A percentile compares a stretch with the other conserved stretches of the same genome.
phyloP scores from a whole-genome alignment of 2,888 invertebrate species.

The Lacanobia wlatinum region DNA sequence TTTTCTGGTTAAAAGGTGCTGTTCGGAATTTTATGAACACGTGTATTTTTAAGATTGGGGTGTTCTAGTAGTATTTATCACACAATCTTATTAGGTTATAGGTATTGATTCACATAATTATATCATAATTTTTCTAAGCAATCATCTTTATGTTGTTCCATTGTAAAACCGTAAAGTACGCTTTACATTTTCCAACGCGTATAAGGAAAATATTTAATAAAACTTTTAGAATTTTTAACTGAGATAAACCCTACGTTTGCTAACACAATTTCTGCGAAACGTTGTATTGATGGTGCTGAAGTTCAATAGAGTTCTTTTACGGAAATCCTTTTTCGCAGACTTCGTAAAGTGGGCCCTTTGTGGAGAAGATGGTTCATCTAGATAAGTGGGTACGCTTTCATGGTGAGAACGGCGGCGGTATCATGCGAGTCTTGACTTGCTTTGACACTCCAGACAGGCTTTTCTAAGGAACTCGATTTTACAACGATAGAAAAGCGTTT shows the following conservation, averaged over 20 bases:
- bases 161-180: constrained; percentile 13
- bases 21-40: not conserved
- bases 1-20: not conserved
- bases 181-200: not conserved
- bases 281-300: constrained; percentile 57
- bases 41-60: not conserved
- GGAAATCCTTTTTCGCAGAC: constrained; percentile 75
- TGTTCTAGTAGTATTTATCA: not conserved
- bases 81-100: not conserved
- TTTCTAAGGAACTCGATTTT: constrained; percentile 65
- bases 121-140: not conserved
- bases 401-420: constrained; percentile 66
- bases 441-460: constrained; percentile 62
- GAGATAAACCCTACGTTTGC: constrained; percentile 39
- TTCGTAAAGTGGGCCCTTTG: constrained; percentile 78
- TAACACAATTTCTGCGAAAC: constrained; percentile 59
- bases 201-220: constrained; percentile 29
- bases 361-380: constrained; percentile 86
- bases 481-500: constrained; percentile 47
- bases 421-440: constrained; percentile 65
- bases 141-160: not conserved
- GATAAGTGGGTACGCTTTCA: constrained; percentile 88
- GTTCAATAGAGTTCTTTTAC: constrained; percentile 76
- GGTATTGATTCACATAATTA: too few relatives aligned
- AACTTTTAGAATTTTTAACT: constrained; percentile 12